Base-by-base conservation (phyloP, 2,113 vertebrate genomes). In the Prinia subflava region DNA sequence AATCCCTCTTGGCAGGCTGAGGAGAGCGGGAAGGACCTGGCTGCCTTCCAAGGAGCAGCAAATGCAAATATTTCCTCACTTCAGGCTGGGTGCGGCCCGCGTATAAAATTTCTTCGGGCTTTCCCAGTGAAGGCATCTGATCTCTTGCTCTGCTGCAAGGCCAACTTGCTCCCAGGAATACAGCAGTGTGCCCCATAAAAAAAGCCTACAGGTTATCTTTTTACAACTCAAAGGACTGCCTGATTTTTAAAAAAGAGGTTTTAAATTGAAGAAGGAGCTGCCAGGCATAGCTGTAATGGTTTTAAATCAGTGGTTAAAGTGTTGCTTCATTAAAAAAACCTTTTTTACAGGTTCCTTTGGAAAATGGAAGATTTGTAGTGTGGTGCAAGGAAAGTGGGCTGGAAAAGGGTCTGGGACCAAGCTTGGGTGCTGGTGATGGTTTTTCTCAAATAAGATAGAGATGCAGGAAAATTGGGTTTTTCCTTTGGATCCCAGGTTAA, bases 11-110 rank as follows among this genome's bases (percentile, higher is more conserved):
- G 96, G 96, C 92, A 92, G 71, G 53, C 75, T 7, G 6, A 65
- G 62, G 83, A 49, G 80, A 86, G 59, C 13, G 2, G 90, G 83
- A 93, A 92, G 94, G 76, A 46, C 27, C 52, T 97, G 96, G 96
- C 95, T 78, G 68, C 71, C 41, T 95, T 95, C 96, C 96, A 96
- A 93, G 64, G 85, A 96, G 90, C 92, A 93, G 83, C 76, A 95
- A 96, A 97, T 37, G 92, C 78, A 91, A 95, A 71, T 90, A 95
- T 93, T 96, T 94, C 96, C 94, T 94, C 90, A 95, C 76, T 95
- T 86, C 69, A 46, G 68, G 68, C 88, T 81, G 92, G 94, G 88
- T 82, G 94, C 16, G 69, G 94, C 83, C 31, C 0, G 1, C 3
- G 59, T 83, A 89, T 95, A 88, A 94, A 90, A 92, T 81, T 90